Percentiles rank a stretch among this genome's conserved stretches.
phyloP scores from a whole-genome alignment of 2,113 vertebrate genomes.

The Semicossyphus pulcher region DNA sequence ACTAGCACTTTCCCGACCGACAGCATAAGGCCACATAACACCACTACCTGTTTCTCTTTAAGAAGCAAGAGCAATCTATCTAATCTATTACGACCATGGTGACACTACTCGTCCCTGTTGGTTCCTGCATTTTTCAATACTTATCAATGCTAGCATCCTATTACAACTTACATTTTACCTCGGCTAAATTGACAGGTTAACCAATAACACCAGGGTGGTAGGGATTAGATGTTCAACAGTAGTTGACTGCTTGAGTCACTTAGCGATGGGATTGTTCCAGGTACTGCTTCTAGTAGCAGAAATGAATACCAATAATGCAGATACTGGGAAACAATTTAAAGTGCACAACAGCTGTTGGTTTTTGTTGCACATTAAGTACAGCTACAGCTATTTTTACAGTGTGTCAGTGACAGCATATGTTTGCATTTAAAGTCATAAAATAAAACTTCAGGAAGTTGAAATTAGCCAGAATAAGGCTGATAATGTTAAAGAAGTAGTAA shows the following conservation, averaged over 20 bases:
- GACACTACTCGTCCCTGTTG: too few relatives aligned
- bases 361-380: background rate
- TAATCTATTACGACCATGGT: too few relatives aligned
- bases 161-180: background rate
- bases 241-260: background rate
- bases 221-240: too few relatives aligned
- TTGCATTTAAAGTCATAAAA: background rate
- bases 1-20: too few relatives aligned
- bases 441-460: background rate
- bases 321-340: background rate
- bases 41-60: too few relatives aligned
- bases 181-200: too few relatives aligned
- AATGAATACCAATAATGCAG: too few relatives aligned
- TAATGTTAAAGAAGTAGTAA: conserved; percentile 1
- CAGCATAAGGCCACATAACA: too few relatives aligned
- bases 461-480: background rate
- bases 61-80: too few relatives aligned
- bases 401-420: background rate
- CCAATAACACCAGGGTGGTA: background rate
- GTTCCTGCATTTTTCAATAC: too few relatives aligned
- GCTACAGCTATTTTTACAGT: background rate
- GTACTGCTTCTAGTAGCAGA: background rate
- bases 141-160: background rate
- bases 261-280: background rate
- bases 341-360: background rate